phyloP scores from a whole-genome alignment of 2,888 invertebrate genomes.

The Ormyrus pomaceus region DNA sequence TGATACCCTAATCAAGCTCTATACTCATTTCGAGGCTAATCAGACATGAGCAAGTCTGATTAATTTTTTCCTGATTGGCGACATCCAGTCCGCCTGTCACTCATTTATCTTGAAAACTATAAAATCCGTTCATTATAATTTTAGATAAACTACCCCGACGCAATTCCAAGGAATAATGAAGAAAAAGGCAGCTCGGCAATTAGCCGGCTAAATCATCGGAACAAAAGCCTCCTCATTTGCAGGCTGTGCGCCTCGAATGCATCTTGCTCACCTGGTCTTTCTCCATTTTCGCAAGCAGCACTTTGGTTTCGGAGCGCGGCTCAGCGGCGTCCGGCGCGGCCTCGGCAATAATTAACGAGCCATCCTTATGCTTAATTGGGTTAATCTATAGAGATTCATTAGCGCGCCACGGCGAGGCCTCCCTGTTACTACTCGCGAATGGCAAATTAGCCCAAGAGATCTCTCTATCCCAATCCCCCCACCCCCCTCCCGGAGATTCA shows the following conservation, averaged over 20 bases:
- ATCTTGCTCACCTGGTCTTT: background rate
- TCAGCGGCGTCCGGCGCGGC: constrained; percentile 9
- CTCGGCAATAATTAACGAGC: constrained; percentile 65
- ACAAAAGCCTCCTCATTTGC: constrained; percentile 7
- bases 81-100: too few relatives aligned
- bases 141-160: background rate
- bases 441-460: constrained; percentile 55
- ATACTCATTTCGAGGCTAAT: too few relatives aligned
- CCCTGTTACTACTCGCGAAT: constrained; percentile 57
- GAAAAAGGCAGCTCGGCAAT: constrained; percentile 1
- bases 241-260: constrained; percentile 23
- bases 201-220: constrained; percentile 4
- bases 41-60: too few relatives aligned
- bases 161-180: background rate
- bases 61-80: too few relatives aligned
- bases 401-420: constrained; percentile 58
- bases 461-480: too few relatives aligned
- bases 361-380: constrained; percentile 68
- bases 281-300: constrained; percentile 11
- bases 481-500: background rate
- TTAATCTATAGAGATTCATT: constrained; percentile 70
- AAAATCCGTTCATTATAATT: background rate
- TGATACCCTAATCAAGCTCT: too few relatives aligned
- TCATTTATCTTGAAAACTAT: too few relatives aligned
- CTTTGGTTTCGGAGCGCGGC: background rate